Percentiles rank a stretch among this genome's conserved stretches.
Evolutionary conservation across 2,888 invertebrate species (phyloP).

Genomic region (Pterobdella sp.): DNA sequence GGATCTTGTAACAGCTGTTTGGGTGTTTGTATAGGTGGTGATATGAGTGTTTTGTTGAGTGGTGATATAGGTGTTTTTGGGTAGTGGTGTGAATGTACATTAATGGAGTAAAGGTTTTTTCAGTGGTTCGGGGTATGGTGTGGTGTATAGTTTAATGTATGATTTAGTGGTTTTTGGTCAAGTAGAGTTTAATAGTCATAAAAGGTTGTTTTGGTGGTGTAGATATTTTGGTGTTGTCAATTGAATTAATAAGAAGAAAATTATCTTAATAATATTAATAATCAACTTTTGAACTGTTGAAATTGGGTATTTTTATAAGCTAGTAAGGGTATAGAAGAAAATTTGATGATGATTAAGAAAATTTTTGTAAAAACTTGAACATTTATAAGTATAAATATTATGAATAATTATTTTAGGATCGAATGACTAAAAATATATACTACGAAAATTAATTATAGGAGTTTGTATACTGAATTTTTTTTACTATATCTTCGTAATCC

Average conservation of each 20-base stretch:
- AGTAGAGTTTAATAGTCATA: too few species aligned
- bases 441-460: neutral
- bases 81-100: too few species aligned
- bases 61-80: neutral
- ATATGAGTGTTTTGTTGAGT: neutral
- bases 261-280: too few species aligned
- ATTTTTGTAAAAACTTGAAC: neutral
- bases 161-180: too few species aligned
- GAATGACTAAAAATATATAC: neutral
- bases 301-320: too few species aligned
- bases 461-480: too few species aligned
- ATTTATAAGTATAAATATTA: neutral
- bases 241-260: too few species aligned
- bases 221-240: too few species aligned
- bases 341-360: neutral
- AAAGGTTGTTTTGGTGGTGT: neutral
- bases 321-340: neutral
- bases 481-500: slow-evolving; percentile 77
- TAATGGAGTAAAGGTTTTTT: too few species aligned
- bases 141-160: too few species aligned
- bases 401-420: neutral
- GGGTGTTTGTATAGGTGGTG: neutral
- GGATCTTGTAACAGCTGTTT: slow-evolving; percentile 12
- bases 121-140: too few species aligned
- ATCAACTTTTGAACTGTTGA: too few species aligned